A percentile compares a stretch with the other conserved stretches of the same genome.
phyloP scores from a whole-genome alignment of 1,140 invertebrate species.

The Monomorium pharaonis region DNA sequence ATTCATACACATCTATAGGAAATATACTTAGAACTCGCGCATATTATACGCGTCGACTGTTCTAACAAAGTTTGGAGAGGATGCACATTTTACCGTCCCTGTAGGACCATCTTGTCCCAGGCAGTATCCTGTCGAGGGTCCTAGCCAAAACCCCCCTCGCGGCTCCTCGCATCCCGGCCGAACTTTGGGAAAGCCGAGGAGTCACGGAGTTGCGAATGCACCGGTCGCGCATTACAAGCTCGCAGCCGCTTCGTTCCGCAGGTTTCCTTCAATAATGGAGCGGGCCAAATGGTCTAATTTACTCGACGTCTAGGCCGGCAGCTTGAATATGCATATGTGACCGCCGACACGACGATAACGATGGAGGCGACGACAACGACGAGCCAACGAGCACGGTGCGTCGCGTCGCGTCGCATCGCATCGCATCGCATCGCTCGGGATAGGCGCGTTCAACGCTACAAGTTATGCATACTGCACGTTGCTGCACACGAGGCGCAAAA shows the following conservation, averaged over 20 bases:
- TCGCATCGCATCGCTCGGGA: background rate
- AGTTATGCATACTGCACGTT: constrained; percentile 45
- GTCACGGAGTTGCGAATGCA: constrained; percentile 72
- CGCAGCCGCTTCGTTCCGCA: constrained; percentile 62
- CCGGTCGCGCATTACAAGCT: constrained; percentile 65
- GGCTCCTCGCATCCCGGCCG: background rate
- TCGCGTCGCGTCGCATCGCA: background rate
- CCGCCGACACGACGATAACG: constrained; percentile 29
- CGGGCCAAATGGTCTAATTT: constrained; percentile 80
- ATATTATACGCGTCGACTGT: background rate
- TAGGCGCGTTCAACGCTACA: constrained; percentile 46
- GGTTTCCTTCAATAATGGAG: constrained; percentile 79
- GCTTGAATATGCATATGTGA: constrained; percentile 76
- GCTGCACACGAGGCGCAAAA: constrained; percentile 14
- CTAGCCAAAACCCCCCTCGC: background rate
- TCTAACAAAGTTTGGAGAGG: constrained; percentile 13
- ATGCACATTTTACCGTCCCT: constrained; percentile 41
- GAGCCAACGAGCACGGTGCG: constrained; percentile 4
- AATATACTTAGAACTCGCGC: background rate
- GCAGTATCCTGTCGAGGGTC: constrained; percentile 20
- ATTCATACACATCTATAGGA: background rate
- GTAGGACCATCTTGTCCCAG: constrained; percentile 33
- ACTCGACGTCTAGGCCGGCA: constrained; percentile 73
- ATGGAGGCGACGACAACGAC: constrained; percentile 41
- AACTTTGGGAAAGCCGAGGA: constrained; percentile 71